These are phyloP conservation scores for Protophormia terraenovae DNA, from an alignment of 2,888 invertebrate genomes.

Conservation along the genomic window DNA sequence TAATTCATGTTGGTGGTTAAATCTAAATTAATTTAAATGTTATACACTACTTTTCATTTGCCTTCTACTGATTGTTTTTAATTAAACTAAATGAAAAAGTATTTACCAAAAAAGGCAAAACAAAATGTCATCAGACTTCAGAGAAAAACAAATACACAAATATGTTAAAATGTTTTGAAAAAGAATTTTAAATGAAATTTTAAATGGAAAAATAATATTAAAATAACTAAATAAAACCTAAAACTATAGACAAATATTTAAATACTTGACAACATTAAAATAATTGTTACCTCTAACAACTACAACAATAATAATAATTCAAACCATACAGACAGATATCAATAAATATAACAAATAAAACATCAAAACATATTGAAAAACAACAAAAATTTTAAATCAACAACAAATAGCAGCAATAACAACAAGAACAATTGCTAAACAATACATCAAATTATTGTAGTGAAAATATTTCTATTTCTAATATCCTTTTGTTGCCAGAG, in stretches of 20 bases:
- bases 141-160: too few relatives aligned
- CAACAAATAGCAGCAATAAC: too few relatives aligned
- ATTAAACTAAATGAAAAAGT: too few relatives aligned
- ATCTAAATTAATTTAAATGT: not conserved
- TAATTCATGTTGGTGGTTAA: not conserved
- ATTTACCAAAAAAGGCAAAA: too few relatives aligned
- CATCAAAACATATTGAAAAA: not conserved
- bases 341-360: too few relatives aligned
- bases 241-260: not conserved
- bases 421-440: not conserved
- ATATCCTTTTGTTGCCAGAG: not conserved
- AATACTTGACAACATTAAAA: not conserved
- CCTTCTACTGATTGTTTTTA: not conserved
- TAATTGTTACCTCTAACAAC: not conserved
- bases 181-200: not conserved
- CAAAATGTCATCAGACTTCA: too few relatives aligned
- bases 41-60: not conserved
- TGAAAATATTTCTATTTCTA: not conserved
- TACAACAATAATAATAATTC: too few relatives aligned
- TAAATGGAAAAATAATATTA: not conserved
- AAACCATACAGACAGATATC: too few relatives aligned
- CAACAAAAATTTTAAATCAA: conserved; percentile 1
- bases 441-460: not conserved
- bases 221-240: not conserved
- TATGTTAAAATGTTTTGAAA: not conserved